Evolutionary conservation across 2,888 invertebrate genomes (phyloP).

Genomic region (Malacosoma neustria): DNA sequence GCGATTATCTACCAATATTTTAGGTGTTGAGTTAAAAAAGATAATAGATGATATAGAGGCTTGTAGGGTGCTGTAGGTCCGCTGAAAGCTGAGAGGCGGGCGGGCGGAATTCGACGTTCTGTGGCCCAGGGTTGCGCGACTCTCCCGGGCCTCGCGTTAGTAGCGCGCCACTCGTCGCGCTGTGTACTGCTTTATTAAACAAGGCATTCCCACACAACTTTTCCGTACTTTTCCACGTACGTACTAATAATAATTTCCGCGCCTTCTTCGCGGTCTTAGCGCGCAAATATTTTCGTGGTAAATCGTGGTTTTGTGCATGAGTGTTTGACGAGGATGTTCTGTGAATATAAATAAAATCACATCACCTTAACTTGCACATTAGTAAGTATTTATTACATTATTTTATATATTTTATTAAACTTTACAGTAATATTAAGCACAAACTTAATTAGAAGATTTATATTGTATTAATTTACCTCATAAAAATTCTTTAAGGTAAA

Average conservation of each 20-base stretch:
- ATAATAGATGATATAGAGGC: too few relatives aligned
- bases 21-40: too few relatives aligned
- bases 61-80: conserved; percentile 2
- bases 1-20: too few relatives aligned
- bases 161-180: conserved; percentile 38
- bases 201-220: conserved; percentile 20
- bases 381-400: neutral
- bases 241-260: conserved; percentile 19
- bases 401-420: too few relatives aligned
- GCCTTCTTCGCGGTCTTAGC: conserved; percentile 16
- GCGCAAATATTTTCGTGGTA: conserved; percentile 7
- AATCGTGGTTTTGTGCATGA: conserved; percentile 5
- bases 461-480: too few relatives aligned
- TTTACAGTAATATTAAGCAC: too few relatives aligned
- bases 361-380: too few relatives aligned
- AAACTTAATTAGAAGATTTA: too few relatives aligned
- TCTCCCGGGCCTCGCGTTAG: conserved; percentile 31
- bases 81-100: conserved; percentile 16
- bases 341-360: conserved; percentile 5
- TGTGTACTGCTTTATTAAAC: conserved; percentile 27
- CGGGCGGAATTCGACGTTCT: conserved; percentile 10
- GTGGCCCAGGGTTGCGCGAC: neutral
- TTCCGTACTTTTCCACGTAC: conserved; percentile 38
- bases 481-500: too few relatives aligned
- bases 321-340: conserved; percentile 8